phyloP scores from a whole-genome alignment of 2,797 vertebrate genomes.

The Lepilemur ruficaudatus region DNA sequence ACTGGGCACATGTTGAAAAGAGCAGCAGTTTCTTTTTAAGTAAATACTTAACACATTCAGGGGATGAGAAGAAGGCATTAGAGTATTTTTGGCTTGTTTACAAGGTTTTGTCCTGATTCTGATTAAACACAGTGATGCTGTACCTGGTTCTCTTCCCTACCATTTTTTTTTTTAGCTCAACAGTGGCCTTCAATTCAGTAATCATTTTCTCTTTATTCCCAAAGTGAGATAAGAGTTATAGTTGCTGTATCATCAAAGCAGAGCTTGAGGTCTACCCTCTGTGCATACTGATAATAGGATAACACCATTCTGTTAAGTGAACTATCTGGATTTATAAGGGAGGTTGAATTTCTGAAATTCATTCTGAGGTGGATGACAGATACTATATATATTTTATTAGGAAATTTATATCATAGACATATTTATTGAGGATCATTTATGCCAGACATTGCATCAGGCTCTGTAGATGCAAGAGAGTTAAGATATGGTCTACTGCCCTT shows the following conservation, averaged over 20 bases:
- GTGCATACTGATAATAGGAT: background rate
- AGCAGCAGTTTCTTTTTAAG: background rate
- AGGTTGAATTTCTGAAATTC: constrained; percentile 17
- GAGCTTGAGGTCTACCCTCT: background rate
- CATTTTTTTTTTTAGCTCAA: background rate
- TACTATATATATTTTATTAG: background rate
- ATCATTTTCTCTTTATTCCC: background rate
- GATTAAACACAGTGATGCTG: background rate
- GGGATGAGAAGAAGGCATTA: background rate
- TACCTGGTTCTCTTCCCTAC: background rate
- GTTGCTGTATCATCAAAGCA: background rate
- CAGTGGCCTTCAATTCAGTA: background rate
- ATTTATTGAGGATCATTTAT: background rate
- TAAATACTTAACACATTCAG: background rate
- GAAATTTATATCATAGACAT: background rate
- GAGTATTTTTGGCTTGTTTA: background rate
- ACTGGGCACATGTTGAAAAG: background rate
- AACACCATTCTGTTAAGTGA: background rate
- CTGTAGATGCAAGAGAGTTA: background rate
- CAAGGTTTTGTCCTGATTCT: background rate
- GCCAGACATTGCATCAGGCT: background rate
- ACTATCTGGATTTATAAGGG: background rate
- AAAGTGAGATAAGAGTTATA: background rate
- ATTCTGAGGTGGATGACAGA: background rate
- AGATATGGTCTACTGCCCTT: background rate